These are phyloP conservation scores for Strix uralensis DNA, from an alignment of 2,113 vertebrate genomes.

Conservation along the genomic window DNA sequence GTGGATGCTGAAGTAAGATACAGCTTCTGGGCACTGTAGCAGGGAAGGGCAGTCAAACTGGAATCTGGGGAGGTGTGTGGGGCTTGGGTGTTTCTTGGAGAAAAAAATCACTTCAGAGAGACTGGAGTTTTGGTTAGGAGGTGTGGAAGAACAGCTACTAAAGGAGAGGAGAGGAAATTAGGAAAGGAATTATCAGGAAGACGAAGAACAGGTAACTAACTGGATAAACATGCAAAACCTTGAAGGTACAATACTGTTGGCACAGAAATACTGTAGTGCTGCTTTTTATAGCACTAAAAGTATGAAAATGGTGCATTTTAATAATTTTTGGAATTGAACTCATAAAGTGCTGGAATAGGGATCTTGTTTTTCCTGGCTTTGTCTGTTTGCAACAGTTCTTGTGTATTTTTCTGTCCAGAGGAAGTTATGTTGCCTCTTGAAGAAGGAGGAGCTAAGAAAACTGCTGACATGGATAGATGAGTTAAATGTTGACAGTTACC, in stretches of 20 bases:
- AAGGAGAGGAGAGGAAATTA: not conserved
- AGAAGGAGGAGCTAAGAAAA: not conserved
- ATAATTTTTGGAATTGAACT: not conserved
- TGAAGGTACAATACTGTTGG: not conserved
- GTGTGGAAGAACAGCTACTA: not conserved
- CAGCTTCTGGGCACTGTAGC: not conserved
- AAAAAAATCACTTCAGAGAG: not conserved
- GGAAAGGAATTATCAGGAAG: not conserved
- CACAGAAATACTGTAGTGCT: not conserved
- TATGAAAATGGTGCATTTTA: not conserved
- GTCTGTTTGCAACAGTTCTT: not conserved
- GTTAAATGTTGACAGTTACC: not conserved
- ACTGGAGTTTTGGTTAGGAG: not conserved
- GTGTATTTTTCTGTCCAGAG: not conserved
- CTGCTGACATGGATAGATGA: not conserved
- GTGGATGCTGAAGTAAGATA: not conserved
- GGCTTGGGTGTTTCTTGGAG: not conserved
- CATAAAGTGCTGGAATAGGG: not conserved
- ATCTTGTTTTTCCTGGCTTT: not conserved
- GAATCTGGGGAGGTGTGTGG: accelerated
- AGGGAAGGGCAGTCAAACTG: not conserved
- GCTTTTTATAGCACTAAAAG: not conserved
- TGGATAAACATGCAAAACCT: not conserved
- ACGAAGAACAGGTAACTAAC: not conserved
- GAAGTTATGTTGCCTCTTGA: not conserved